These are phyloP conservation scores for Brachionus asplanchnoidis DNA, from an alignment of 1,140 invertebrate genomes.

Conservation along the genomic window DNA sequence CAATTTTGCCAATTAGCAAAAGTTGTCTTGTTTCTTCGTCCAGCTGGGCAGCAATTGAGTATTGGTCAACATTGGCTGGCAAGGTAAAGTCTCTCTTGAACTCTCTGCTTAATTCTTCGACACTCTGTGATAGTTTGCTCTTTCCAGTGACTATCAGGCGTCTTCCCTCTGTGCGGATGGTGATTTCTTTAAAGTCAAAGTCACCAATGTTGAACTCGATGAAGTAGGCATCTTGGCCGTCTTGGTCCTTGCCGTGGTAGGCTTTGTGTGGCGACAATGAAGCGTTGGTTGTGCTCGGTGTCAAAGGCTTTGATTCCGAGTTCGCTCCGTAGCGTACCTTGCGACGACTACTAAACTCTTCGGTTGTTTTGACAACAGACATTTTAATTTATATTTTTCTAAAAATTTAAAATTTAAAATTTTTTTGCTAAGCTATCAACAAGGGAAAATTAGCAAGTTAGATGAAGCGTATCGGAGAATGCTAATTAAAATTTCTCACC, in stretches of 20 bases:
- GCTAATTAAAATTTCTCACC: background rate
- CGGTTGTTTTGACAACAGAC: background rate
- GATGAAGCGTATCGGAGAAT: background rate
- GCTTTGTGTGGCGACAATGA: background rate
- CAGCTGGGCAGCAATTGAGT: conserved; percentile 9
- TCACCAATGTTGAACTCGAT: conserved; percentile 35
- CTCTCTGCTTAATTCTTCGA: background rate
- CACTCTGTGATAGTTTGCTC: background rate
- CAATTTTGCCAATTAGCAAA: conserved; percentile 1
- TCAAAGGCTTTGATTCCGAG: background rate
- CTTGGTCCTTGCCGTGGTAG: conserved; percentile 34
- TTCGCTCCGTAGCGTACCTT: conserved; percentile 7
- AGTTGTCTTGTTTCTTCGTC: conserved; percentile 27
- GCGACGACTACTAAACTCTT: conserved; percentile 22
- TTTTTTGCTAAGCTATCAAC: background rate
- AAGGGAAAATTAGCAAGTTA: background rate
- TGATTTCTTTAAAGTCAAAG: conserved; percentile 35
- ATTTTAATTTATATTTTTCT: background rate
- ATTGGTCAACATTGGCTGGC: conserved; percentile 26
- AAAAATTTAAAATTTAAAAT: background rate
- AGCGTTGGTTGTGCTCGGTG: background rate
- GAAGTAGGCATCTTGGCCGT: background rate
- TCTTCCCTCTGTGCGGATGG: conserved; percentile 30
- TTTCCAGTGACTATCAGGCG: conserved; percentile 5
- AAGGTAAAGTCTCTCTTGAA: conserved; percentile 18